Base-by-base conservation (phyloP, 1,140 invertebrate species). In the Caenorhabditis inopinata region DNA sequence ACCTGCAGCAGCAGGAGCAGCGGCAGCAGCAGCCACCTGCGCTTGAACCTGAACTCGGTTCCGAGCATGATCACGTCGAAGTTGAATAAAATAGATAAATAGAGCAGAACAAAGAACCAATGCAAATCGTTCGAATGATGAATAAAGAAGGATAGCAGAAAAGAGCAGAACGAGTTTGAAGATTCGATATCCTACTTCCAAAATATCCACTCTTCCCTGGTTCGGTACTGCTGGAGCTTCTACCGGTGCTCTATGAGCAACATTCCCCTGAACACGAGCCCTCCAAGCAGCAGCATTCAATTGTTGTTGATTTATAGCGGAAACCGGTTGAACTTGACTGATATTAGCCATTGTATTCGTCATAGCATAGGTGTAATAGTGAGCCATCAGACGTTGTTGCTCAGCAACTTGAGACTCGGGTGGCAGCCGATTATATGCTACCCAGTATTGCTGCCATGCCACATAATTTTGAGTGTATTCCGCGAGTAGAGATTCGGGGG, bases 161-260 rank as follows among this genome's bases (percentile, higher is more conserved):
- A 68, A 68, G 2, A 68, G 11, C 32, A 68, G 11, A 42, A 68
- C 58, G 2, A 68, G 32, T 68, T 68, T 68, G 58, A 68, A 68
- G 21, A 68, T 68, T 68, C 58, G 32, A 42, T 68, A 68, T 68
- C 58, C 58, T 11, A 68, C 32, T 68, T 68, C 58, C 58, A 68
- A 21, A 42, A 68, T n/a, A 42, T 68, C 58, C 18, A 68, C 58
- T 68, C 58, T 68, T 68, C 58, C 58, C 16, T 68, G 58, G 9
- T 32, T 23, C 7, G 29, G 58, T 11, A 32, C 58, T 16, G 58
- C 58, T 21, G 58, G 29, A 21, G 12, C 58, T 68, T 68, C 38
- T 68, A n/a, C 29, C 53, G 23, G 29, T 62, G 32, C 58, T 68
- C 27, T 29, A 21, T n/a, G 18, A 4, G 18, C 48, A 42, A 11